phyloP scores from a whole-genome alignment of 2,888 invertebrate genomes.

The Hoplodrina ambigua region DNA sequence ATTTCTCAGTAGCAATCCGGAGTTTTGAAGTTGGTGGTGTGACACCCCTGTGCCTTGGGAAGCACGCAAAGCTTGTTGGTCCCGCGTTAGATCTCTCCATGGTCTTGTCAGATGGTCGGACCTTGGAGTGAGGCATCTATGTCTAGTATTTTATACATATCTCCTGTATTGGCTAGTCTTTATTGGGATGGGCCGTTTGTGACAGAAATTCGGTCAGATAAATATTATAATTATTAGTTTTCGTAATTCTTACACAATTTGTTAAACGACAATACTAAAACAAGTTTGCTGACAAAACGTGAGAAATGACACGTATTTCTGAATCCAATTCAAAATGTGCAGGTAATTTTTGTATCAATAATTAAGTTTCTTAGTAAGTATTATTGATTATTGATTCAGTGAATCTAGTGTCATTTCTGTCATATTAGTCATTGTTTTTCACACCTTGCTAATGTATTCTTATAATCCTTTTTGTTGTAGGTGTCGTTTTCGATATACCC shows the following conservation, averaged over 20 bases:
- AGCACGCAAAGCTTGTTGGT: no score
- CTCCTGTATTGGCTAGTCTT: no score
- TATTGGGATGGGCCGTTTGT: no score
- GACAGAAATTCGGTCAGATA: no score
- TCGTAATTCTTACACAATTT: slow-evolving; percentile 38
- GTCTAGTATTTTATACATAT: no score
- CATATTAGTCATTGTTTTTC: slow-evolving; percentile 44
- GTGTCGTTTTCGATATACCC: slow-evolving; percentile 13
- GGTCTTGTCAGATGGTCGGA: no score
- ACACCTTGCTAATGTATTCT: slow-evolving; percentile 30
- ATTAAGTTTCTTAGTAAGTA: slow-evolving; percentile 19
- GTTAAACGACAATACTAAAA: slow-evolving; percentile 15
- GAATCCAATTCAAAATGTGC: slow-evolving; percentile 5
- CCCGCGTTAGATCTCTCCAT: no score
- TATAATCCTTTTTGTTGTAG: slow-evolving; percentile 24
- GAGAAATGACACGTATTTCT: slow-evolving; percentile 33
- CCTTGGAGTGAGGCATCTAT: no score
- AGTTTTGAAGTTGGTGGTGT: no score
- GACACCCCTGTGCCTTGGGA: no score
- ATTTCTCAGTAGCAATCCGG: no score
- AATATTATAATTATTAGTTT: no score
- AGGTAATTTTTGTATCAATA: slow-evolving; percentile 3
- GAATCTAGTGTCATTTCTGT: slow-evolving; percentile 30
- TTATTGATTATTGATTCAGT: slow-evolving; percentile 30
- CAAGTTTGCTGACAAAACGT: slow-evolving; percentile 12